Base-by-base conservation (phyloP, 2,888 invertebrate species). In the Cheiracanthium punctorium region DNA sequence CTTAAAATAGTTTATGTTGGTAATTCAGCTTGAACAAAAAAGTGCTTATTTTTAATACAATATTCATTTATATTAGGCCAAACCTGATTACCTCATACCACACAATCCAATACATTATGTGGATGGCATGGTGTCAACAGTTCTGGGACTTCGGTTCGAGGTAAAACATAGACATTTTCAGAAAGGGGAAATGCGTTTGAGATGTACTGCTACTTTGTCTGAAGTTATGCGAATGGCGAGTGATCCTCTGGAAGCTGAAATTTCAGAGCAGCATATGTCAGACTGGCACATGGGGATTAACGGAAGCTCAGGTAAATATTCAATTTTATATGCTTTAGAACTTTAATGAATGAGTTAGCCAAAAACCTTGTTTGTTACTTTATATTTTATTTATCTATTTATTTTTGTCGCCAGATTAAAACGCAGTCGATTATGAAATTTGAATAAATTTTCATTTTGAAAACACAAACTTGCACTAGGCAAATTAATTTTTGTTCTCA, bases 141-240 rank as follows among this genome's bases (percentile, higher is more conserved):
- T 75, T 29, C 43, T 86, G 24, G 75, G 86, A 1, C 52, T 86
- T 0, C 58, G 64, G n/a, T 86, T 86, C 29, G 32, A 37, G 0
- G 86, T 86, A 7, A 80, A 80, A 20, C 80, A 80, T 33, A 41
- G 86, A 7, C 86, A 86, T 28, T 86, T 80, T 41, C 86, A 88
- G 41, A 80, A 48, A 5, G 37, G 71, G 14, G 82, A 88, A 58
- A 88, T 88, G 79, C 64, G 86, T n/a, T 43, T 88, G 14, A 71
- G 82, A 32, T 88, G 88, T 29, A 88, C 88, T 8, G 88, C 88
- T 17, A 88, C 88, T 30, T 52, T 88, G 0, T 81, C 85, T 2
- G 74, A 86, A 64, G 80, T 88, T 7, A 86, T 81, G 73, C 79
- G 65, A 28, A 86, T 82, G 69, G 70, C 79, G 29, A 88, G 88